phyloP scores from a whole-genome alignment of 1,140 invertebrate species.

The Bombus balteatus region DNA sequence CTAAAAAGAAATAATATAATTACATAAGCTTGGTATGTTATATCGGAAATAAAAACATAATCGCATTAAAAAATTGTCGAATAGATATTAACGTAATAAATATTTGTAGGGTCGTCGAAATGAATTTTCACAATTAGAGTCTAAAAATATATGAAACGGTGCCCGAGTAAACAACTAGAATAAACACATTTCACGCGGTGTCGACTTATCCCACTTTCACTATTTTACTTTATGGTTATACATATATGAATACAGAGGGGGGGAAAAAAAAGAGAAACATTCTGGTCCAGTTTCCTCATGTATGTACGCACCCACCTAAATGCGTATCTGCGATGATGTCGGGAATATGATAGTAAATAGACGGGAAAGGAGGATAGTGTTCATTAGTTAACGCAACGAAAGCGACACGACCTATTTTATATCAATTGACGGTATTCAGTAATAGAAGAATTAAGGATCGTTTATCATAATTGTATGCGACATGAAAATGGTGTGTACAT shows the following conservation, averaged over 20 bases:
- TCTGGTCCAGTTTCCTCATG: conserved; percentile 9
- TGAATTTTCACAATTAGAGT: conserved; percentile 35
- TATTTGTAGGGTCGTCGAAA: conserved; percentile 9
- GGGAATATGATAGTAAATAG: conserved; percentile 37
- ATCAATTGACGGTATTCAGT: conserved; percentile 27
- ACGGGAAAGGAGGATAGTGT: conserved; percentile 21
- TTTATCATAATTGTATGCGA: conserved; percentile 33
- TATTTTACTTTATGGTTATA: conserved; percentile 32
- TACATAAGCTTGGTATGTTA: background rate
- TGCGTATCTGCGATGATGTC: conserved; percentile 31
- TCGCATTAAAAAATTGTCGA: background rate
- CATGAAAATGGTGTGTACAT: conserved; percentile 46
- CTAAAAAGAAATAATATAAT: conserved; percentile 19
- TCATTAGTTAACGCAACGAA: conserved; percentile 25
- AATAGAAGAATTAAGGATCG: conserved; percentile 46
- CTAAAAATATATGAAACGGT: conserved; percentile 43
- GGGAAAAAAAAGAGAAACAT: conserved; percentile 8
- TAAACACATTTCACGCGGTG: conserved; percentile 40
- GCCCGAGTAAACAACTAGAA: conserved; percentile 46
- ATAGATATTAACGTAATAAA: background rate
- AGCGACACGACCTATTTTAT: conserved; percentile 34
- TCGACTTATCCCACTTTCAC: conserved; percentile 33
- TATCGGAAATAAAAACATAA: background rate
- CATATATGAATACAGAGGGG: conserved; percentile 22
- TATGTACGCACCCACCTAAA: conserved; percentile 38